Conservation (phyloP, 1,140 invertebrate genomes). For the Drosophila kikkawai region DNA sequence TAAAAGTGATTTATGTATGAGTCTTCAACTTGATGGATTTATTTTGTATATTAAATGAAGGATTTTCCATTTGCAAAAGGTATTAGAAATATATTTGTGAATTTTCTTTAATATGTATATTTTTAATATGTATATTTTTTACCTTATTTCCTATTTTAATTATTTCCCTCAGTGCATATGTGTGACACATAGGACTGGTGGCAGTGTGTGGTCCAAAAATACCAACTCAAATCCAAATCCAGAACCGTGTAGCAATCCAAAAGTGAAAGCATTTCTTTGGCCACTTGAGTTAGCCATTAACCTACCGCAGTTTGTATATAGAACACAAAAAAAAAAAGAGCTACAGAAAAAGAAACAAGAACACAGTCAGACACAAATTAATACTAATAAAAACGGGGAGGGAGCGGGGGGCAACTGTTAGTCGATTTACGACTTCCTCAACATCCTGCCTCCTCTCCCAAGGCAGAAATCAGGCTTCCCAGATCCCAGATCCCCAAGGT, state of each 20-base stretch:
- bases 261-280: slow-evolving; percentile 67
- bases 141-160: neutral
- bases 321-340: slow-evolving; percentile 19
- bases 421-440: slow-evolving; percentile 78
- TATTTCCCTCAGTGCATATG: neutral
- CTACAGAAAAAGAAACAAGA: slow-evolving; percentile 33
- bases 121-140: no score
- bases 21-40: neutral
- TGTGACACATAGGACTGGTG: slow-evolving; percentile 59
- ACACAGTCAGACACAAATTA: slow-evolving; percentile 54
- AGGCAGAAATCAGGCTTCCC: slow-evolving; percentile 32
- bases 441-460: slow-evolving; percentile 46
- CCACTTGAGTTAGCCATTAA: slow-evolving; percentile 73
- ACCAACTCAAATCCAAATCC: slow-evolving; percentile 19
- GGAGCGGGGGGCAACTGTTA: slow-evolving; percentile 53
- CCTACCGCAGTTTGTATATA: slow-evolving; percentile 81
- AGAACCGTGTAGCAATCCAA: slow-evolving; percentile 19
- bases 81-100: no score
- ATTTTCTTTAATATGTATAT: neutral
- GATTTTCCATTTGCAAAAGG: neutral
- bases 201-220: slow-evolving; percentile 64
- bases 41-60: neutral
- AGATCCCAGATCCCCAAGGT: slow-evolving; percentile 27
- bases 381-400: slow-evolving; percentile 60
- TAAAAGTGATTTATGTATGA: neutral